Evolutionary conservation across 1,140 invertebrate genomes (phyloP).

Genomic region (Psilanteris sp.): DNA sequence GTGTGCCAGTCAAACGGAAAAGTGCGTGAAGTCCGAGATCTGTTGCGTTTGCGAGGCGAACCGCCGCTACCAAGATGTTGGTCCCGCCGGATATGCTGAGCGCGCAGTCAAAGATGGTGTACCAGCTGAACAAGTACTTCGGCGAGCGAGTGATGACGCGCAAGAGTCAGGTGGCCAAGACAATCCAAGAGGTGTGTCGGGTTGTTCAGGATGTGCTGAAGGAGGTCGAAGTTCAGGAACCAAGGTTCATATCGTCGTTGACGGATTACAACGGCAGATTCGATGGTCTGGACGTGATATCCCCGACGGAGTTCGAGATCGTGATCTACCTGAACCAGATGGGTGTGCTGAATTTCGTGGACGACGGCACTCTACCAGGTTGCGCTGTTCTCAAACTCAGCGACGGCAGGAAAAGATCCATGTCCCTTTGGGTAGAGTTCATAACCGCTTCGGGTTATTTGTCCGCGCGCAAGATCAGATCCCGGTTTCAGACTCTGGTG

Average conservation of each 20-base stretch:
- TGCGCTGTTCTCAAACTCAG: constrained; percentile 97
- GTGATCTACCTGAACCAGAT: constrained; percentile 98
- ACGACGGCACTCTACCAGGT: constrained; percentile 95
- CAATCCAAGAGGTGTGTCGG: constrained; percentile 94
- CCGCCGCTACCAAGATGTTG: constrained; percentile 88
- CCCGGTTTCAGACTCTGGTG: constrained; percentile 95
- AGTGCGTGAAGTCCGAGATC: too few relatives aligned
- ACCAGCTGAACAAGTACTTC: constrained; percentile 97
- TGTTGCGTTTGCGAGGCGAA: too few relatives aligned
- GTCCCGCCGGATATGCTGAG: constrained; percentile 91
- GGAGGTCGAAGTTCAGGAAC: constrained; percentile 98
- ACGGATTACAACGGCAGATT: constrained; percentile 93
- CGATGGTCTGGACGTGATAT: constrained; percentile 93
- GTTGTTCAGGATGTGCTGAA: constrained; percentile 97
- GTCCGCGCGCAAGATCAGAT: constrained; percentile 95
- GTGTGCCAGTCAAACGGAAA: too few relatives aligned
- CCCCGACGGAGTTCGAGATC: constrained; percentile 95
- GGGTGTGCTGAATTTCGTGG: constrained; percentile 99
- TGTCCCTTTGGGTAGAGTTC: constrained; percentile 99
- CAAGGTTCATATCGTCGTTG: constrained; percentile 95
- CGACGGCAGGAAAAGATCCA: constrained; percentile 96
- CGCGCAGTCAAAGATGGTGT: constrained; percentile 91
- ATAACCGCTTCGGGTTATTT: constrained; percentile 97
- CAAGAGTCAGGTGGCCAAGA: constrained; percentile 90
- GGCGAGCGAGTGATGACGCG: constrained; percentile 92